A percentile compares a stretch with the other conserved stretches of the same genome.
phyloP scores from a whole-genome alignment of 2,888 invertebrate species.

The Philonicus albiceps region DNA sequence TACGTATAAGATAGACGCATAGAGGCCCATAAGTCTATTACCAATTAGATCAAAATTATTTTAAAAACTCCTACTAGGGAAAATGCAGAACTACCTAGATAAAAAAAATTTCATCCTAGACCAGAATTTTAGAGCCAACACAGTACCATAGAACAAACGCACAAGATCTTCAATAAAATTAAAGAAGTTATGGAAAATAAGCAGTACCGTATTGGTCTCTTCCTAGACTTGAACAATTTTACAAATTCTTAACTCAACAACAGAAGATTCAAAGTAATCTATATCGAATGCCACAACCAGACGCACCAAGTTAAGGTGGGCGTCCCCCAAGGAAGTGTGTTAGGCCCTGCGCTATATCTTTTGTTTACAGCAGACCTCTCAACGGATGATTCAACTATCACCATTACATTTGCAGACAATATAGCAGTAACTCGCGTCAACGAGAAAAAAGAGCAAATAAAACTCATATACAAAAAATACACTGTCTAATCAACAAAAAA shows the following conservation, averaged over 20 bases:
- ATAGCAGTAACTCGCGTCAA: not conserved
- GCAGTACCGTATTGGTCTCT: not conserved
- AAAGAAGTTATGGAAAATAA: slow-evolving; percentile 2
- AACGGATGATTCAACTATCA: not conserved
- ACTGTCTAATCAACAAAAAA: not conserved
- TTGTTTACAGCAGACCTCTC: not conserved
- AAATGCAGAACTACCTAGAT: not conserved
- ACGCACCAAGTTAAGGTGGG: not conserved
- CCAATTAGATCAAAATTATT: slow-evolving; percentile 14
- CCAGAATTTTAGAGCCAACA: slow-evolving; percentile 10
- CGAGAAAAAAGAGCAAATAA: not conserved
- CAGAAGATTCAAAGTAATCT: not conserved
- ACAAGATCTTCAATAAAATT: not conserved
- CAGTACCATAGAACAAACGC: not conserved
- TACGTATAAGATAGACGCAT: not conserved
- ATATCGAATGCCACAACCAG: not conserved
- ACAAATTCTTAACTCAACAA: not conserved
- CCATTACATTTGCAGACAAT: not conserved
- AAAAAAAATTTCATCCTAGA: not conserved
- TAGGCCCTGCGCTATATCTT: not conserved
- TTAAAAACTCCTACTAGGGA: not conserved
- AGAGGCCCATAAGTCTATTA: slow-evolving; percentile 6
- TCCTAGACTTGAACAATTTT: not conserved
- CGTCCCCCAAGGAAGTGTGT: not conserved
- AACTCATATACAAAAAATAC: not conserved